Base-by-base conservation (phyloP, 2,888 invertebrate genomes). In the Empis stercorea region DNA sequence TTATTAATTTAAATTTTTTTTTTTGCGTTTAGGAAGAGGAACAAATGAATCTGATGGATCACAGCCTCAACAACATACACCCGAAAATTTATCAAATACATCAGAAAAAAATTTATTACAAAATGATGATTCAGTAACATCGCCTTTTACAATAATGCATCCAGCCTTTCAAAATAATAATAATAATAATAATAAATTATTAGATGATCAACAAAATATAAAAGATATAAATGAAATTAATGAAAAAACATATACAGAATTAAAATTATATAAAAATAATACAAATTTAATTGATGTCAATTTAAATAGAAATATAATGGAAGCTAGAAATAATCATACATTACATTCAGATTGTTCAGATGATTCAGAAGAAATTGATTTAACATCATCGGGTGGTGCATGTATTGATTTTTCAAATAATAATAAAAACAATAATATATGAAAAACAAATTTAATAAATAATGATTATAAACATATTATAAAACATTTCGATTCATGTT, bases 371-470 rank as follows among this genome's bases (percentile, higher is more conserved):
- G 68, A 69, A 57, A 69, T 69, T 44, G 68, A 69, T 58, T 56
- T 69, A 36, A 69, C 68, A 7, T 67, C 68, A 14, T 48, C 47
- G n/a, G n/a, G n/a, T 14, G 66, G 68, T 37, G 59, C 67, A 48
- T 69, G 69, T 57, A 66, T 69, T 52, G 69, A 69, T 56, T 69
- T 68, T 52, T 69, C 69, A 7, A 63, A 63, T 52, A 67, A 59
- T 55, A 64, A 60, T 52, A 66, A 65, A 36, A 44, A 43, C 14
- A 40, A 23, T 40, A 40, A 27, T 40, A 42, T 58, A 60, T 34
- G 55, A 46, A 44, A 85, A 40, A 40, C 27, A 40, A 40, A 23
- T 40, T 13, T 40, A 23, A 40, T 27, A 40, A 27, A 27, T 27
- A 27, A 27, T n/a, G n/a, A n/a, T n/a, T n/a, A n/a, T n/a, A n/a